A percentile compares a stretch with the other conserved stretches of the same genome.
phyloP scores from a whole-genome alignment of 2,797 vertebrate genomes.

The Karalla daura region DNA sequence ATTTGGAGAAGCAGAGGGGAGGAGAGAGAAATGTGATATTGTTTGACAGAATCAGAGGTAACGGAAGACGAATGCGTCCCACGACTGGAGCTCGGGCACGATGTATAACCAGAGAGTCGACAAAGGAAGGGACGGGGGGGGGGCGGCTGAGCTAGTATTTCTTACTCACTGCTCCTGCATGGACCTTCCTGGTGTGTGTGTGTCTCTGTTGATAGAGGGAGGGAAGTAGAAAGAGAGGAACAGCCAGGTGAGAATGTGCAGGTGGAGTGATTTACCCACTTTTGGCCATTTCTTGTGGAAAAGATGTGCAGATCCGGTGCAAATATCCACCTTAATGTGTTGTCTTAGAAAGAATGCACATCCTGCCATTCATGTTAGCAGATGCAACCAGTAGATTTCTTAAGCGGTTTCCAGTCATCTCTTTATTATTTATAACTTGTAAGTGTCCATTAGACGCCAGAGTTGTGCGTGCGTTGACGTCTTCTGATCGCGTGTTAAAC shows the following conservation, averaged over 20 bases:
- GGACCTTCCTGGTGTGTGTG: conserved; percentile 13
- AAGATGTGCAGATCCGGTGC: neutral
- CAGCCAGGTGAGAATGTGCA: neutral
- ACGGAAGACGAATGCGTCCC: conserved; percentile 54
- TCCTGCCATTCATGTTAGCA: neutral
- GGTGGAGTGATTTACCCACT: neutral
- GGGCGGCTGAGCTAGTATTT: conserved; percentile 46
- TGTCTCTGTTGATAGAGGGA: conserved; percentile 4
- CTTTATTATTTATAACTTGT: neutral
- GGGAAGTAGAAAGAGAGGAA: neutral
- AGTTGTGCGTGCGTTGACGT: neutral
- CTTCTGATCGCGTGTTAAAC: neutral
- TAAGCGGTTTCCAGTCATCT: neutral
- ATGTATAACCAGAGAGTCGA: conserved; percentile 20
- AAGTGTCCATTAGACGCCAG: neutral
- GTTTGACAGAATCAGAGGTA: conserved; percentile 41
- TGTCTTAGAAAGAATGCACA: no score
- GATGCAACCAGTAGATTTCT: neutral
- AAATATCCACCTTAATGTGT: no score
- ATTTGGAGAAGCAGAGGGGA: conserved; percentile 4
- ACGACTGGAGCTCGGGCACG: conserved; percentile 14
- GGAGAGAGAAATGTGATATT: conserved; percentile 17
- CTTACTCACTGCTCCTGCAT: conserved; percentile 26
- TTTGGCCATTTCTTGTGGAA: neutral
- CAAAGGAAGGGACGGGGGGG: conserved; percentile 20